Conservation (phyloP, 2,113 vertebrate genomes). For the Bothrops jararaca region DNA sequence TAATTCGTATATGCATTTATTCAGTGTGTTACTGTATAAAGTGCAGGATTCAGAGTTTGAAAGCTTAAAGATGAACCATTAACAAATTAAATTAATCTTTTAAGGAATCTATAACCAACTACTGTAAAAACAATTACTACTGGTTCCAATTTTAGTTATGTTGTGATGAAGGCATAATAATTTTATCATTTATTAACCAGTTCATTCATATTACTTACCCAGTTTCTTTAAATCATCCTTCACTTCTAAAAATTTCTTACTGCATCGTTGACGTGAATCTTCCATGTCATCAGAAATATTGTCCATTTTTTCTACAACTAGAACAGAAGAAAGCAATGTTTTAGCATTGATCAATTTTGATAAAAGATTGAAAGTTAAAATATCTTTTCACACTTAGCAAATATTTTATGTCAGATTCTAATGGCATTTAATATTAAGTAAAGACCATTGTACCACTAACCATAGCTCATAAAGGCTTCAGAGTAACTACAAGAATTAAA, state of each 20-base stretch:
- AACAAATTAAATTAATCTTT: not conserved
- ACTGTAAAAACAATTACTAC: not conserved
- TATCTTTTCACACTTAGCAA: not conserved
- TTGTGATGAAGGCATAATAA: not conserved
- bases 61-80: not conserved
- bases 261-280: slow-evolving; percentile 78
- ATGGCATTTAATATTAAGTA: not conserved
- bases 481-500: not conserved
- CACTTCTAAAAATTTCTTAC: slow-evolving; percentile 87
- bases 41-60: not conserved
- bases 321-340: slow-evolving; percentile 50
- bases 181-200: not conserved
- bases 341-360: slow-evolving; percentile 43
- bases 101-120: not conserved
- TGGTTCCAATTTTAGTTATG: not conserved
- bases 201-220: slow-evolving; percentile 69
- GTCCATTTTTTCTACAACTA: slow-evolving; percentile 96
- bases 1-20: not conserved
- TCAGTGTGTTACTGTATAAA: not conserved
- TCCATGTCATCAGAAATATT: slow-evolving; percentile 88
- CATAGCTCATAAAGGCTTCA: not conserved
- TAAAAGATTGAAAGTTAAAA: not conserved
- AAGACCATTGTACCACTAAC: not conserved
- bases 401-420: not conserved
- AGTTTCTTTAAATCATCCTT: slow-evolving; percentile 89